A percentile compares a stretch with the other conserved stretches of the same genome.
phyloP scores from a whole-genome alignment of 2,113 vertebrate species.

The Aptenodytes patagonicus region DNA sequence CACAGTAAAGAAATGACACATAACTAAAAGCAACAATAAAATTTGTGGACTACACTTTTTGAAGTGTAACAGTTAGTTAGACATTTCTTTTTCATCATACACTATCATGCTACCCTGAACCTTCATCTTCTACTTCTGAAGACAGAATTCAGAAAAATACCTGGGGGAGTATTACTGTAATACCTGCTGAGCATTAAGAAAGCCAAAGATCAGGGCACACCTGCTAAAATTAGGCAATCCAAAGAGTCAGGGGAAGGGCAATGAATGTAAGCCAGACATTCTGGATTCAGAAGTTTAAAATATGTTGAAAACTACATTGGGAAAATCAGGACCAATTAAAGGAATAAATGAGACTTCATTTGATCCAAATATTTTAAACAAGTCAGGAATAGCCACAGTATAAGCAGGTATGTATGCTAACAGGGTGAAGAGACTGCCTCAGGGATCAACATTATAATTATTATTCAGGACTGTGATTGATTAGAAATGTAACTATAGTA shows the following conservation, averaged over 20 bases:
- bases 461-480: conserved; percentile 17
- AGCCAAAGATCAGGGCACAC: neutral
- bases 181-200: neutral
- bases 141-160: neutral
- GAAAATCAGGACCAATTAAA: neutral
- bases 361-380: conserved; percentile 31
- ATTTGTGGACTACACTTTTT: neutral
- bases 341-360: neutral
- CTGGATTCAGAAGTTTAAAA: neutral
- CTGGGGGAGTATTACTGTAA: neutral
- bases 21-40: neutral
- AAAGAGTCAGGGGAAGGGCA: neutral
- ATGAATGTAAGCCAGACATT: neutral
- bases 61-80: neutral
- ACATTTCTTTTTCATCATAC: neutral
- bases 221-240: conserved; percentile 1
- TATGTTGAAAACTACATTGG: neutral
- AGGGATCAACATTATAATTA: conserved; percentile 21
- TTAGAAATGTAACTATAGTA: neutral
- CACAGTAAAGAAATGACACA: neutral
- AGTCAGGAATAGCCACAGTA: conserved; percentile 15
- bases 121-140: neutral
- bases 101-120: neutral
- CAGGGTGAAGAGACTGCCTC: neutral
- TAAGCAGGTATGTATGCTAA: neutral